Conservation (phyloP, 30 jellyfish, hydroid and myxozoan genomes). For the Turritopsis dohrnii region DNA sequence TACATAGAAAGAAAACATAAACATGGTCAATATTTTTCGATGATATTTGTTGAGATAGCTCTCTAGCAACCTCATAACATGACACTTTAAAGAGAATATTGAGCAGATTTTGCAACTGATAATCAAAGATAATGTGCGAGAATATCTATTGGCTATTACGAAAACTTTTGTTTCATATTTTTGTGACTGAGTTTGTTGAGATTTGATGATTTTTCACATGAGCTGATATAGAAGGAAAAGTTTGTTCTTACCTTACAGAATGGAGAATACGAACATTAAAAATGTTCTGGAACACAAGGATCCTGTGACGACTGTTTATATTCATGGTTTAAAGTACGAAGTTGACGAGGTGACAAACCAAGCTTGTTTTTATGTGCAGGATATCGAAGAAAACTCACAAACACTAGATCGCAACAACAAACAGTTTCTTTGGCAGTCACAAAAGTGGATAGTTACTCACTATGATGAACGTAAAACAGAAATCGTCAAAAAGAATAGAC, state of each 20-base stretch:
- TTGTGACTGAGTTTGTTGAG: neutral
- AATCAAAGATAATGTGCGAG: neutral
- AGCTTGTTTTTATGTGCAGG: conserved; percentile 14
- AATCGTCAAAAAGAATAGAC: neutral
- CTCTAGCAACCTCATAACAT: neutral
- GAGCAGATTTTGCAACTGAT: neutral
- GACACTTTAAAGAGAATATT: neutral
- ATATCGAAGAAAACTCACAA: conserved; percentile 1
- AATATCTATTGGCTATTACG: neutral
- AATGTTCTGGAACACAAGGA: neutral
- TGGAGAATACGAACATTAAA: neutral
- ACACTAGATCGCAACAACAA: neutral
- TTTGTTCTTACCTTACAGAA: neutral
- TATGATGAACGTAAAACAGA: neutral
- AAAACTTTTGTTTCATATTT: neutral
- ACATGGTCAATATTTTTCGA: neutral
- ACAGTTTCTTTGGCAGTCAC: conserved; percentile 31
- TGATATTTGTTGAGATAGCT: neutral
- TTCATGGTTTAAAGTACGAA: conserved; percentile 11
- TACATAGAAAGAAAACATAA: too few species aligned
- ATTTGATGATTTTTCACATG: neutral
- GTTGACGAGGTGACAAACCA: conserved; percentile 12
- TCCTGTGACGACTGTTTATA: neutral
- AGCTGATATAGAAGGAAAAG: neutral
- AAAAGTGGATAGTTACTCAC: conserved; percentile 15